Evolutionary conservation across 53 echinoderm and acorn worm species (phyloP).

Genomic region (Hippasteria phrygiana): DNA sequence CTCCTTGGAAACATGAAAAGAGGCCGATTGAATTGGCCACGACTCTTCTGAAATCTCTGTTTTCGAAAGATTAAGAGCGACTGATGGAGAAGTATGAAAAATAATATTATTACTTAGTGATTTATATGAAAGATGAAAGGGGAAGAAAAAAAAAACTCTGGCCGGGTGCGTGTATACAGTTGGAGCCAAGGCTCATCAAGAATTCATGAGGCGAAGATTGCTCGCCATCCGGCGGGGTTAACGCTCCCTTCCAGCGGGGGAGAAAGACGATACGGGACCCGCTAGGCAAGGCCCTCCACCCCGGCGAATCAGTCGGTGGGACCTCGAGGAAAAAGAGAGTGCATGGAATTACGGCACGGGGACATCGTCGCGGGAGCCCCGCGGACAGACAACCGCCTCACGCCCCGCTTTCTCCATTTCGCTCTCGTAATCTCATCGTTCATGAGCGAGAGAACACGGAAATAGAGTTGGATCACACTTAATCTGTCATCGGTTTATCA

Average conservation of each 20-base stretch:
- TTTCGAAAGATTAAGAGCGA: constrained; percentile 7
- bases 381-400: constrained; percentile 34
- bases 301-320: not conserved
- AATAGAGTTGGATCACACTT: constrained; percentile 56
- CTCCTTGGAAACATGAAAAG: not conserved
- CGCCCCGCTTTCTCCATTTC: constrained; percentile 38
- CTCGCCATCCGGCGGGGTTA: constrained; percentile 65
- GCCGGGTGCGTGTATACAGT: constrained; percentile 25
- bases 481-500: constrained; percentile 62
- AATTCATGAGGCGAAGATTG: constrained; percentile 71
- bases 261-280: constrained; percentile 58
- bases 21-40: not conserved
- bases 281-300: constrained; percentile 25
- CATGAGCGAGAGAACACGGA: constrained; percentile 51
- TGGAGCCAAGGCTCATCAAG: constrained; percentile 61
- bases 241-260: constrained; percentile 48
- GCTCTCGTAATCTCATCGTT: constrained; percentile 47
- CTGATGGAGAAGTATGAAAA: not conserved
- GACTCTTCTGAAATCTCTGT: not conserved
- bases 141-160: constrained; percentile 3
- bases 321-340: not conserved
- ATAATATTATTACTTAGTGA: constrained; percentile 5
- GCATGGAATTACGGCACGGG: not conserved
- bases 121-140: constrained; percentile 3
- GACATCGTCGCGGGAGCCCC: not conserved